phyloP scores from a whole-genome alignment of 2,797 vertebrate genomes.

The Enteromius mattozi region DNA sequence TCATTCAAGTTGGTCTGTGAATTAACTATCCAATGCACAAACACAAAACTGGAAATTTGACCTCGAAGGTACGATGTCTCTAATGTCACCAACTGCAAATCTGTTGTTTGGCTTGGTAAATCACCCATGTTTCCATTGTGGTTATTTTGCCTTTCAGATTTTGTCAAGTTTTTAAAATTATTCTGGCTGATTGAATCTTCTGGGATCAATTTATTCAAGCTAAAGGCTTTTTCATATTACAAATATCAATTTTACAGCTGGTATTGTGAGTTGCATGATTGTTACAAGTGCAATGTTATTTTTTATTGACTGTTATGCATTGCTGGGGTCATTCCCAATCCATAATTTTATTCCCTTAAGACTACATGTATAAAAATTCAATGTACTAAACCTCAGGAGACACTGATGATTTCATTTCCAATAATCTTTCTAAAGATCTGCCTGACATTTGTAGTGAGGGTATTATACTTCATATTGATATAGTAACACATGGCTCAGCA shows the following conservation, averaged over 20 bases:
- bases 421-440: neutral
- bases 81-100: neutral
- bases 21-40: neutral
- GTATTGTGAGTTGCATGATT: neutral
- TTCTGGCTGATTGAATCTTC: neutral
- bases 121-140: neutral
- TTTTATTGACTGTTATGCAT: neutral
- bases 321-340: neutral
- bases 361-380: neutral
- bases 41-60: neutral
- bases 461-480: neutral
- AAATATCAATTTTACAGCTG: neutral
- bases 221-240: neutral
- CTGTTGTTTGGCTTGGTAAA: neutral
- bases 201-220: neutral
- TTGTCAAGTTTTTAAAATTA: neutral
- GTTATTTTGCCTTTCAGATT: slow-evolving; percentile 15
- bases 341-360: slow-evolving; percentile 1
- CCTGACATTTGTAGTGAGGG: neutral
- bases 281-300: neutral
- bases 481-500: neutral
- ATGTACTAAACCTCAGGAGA: neutral
- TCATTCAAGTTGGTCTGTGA: neutral
- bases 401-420: neutral
- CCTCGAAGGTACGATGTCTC: neutral